phyloP scores from a whole-genome alignment of 2,797 vertebrate genomes.

The Passerculus sandwichensis region DNA sequence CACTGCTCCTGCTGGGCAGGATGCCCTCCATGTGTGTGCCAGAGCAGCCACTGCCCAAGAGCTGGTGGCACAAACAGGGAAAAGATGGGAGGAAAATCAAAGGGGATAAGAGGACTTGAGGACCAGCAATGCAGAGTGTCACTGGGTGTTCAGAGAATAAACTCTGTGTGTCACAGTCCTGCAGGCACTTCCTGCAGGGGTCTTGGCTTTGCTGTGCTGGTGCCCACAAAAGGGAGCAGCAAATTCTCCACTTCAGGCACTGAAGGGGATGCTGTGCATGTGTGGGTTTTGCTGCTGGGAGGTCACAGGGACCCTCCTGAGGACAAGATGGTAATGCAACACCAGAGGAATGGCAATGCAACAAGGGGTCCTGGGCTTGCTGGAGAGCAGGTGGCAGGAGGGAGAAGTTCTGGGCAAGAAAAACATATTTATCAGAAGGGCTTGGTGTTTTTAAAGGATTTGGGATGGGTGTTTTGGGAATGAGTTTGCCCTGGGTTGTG shows the following conservation, averaged over 20 bases:
- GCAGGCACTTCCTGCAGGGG: rapidly evolving
- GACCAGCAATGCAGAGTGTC: background rate
- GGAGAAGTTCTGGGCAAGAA: background rate
- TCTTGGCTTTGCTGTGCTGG: background rate
- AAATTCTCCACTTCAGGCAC: background rate
- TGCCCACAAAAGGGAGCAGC: background rate
- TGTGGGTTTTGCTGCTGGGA: background rate
- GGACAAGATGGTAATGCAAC: rapidly evolving
- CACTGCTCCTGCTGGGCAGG: constrained; percentile 7
- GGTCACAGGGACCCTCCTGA: background rate
- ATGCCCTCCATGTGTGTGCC: background rate
- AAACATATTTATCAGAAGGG: rapidly evolving
- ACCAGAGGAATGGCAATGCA: background rate
- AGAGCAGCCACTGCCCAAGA: background rate
- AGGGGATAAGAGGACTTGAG: background rate
- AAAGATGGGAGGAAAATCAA: background rate
- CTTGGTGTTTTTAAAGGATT: background rate
- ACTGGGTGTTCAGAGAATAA: rapidly evolving
- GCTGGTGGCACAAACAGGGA: background rate
- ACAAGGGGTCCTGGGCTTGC: rapidly evolving
- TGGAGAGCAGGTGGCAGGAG: background rate
- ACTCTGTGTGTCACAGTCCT: rapidly evolving
- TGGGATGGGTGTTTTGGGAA: background rate
- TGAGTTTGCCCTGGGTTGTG: background rate
- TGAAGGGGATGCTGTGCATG: rapidly evolving